Percentiles rank a stretch among this genome's conserved stretches.
Conservation (phyloP, 92 coral and sea anemone species). For the Siderastrea siderea region DNA sequence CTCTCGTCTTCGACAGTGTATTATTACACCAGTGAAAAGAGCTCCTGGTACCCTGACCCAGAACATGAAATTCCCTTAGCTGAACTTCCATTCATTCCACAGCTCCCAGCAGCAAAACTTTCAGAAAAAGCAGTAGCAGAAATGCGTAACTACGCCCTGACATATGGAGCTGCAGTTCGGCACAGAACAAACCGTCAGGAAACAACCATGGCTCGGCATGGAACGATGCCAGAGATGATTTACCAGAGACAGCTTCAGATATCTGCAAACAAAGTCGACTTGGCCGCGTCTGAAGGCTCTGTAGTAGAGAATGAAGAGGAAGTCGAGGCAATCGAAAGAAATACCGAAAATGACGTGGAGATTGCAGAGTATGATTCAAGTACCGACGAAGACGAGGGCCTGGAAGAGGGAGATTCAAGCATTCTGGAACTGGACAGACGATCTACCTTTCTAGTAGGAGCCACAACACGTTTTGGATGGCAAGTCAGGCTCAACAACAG, state of each 20-base stretch:
- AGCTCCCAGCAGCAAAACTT: constrained; percentile 14
- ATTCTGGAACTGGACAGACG: constrained; percentile 21
- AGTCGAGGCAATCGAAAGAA: not conserved
- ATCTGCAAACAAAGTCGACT: constrained; percentile 26
- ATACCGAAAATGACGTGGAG: constrained; percentile 15
- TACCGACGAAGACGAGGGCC: constrained; percentile 46
- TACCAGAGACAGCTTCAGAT: constrained; percentile 33
- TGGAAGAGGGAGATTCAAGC: constrained; percentile 6
- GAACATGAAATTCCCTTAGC: constrained; percentile 48
- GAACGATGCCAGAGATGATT: constrained; percentile 54
- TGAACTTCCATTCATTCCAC: constrained; percentile 34
- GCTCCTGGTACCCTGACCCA: constrained; percentile 53
- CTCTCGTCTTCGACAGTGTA: constrained; percentile 35
- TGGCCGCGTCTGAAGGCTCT: constrained; percentile 1
- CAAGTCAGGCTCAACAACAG: constrained; percentile 42
- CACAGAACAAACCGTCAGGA: constrained; percentile 25
- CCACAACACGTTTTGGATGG: constrained; percentile 14
- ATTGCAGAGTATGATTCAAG: constrained; percentile 40
- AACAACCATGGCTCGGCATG: constrained; percentile 44
- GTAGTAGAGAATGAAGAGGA: not conserved
- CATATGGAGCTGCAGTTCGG: constrained; percentile 41
- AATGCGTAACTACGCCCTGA: constrained; percentile 33
- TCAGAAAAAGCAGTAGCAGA: constrained; percentile 25
- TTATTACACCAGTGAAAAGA: constrained; percentile 53
- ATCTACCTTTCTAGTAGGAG: constrained; percentile 39